Base-by-base conservation (phyloP, 1,140 invertebrate genomes). In the Eueides isabella region DNA sequence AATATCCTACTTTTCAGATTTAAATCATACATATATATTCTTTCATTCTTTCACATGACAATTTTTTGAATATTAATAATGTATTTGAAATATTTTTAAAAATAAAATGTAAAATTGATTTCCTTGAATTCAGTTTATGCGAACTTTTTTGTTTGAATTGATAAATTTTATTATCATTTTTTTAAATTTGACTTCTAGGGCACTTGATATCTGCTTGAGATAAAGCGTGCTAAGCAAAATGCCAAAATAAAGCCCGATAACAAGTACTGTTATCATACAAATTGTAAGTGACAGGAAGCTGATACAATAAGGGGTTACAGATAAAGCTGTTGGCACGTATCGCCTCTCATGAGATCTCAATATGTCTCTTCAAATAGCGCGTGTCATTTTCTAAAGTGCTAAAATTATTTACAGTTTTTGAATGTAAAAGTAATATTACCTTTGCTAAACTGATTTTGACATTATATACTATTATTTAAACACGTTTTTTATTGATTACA, bases 281-380 rank as follows among this genome's bases (percentile, higher is more conserved):
- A 55, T 9, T 55, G 23, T 14, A 55, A 61, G 38, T 30, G 28
- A 61, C 69, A 44, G 69, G 71, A 72, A 72, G 63, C 63, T 72
- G 71, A 66, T 66, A 61, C 71, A 66, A 62, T 62, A 41, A 41
- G 70, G 48, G 71, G 71, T 66, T 72, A 66, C 16, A 72, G 71
- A 72, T 72, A 72, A 72, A 65, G 63, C 71, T 67, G 14, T 19
- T 28, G 38, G 63, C 71, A 72, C 71, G 71, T 72, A 72, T 72
- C 71, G 12, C 29, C 71, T 72, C 71, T 72, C 31, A 72, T 5
- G 35, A 71, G 67, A 71, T 71, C 69, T 71, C 69, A 14, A 71
- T 66, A 41, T 55, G 44, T 66, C 63, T 65, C 71, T 72, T 66
- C 23, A 72, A 38, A 66, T 66, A 7, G 71, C 71, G 33, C 71